Evolutionary conservation across 2,113 vertebrate species (phyloP).

Genomic region (Festucalex cinctus): DNA sequence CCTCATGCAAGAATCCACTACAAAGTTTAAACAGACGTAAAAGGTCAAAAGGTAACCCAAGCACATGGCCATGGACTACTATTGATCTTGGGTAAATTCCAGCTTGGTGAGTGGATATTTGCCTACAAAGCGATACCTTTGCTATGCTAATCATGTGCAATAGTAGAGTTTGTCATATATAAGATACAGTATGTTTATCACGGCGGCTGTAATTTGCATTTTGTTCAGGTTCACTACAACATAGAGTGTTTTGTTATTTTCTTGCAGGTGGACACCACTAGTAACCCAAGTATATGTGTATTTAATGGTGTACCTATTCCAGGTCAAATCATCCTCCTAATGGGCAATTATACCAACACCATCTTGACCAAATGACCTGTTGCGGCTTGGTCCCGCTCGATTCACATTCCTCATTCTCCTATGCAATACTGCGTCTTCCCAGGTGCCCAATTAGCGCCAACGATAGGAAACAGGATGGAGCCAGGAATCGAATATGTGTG

Average conservation of each 20-base stretch:
- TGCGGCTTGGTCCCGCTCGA: slow-evolving; percentile 25
- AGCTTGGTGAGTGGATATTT: slow-evolving; percentile 21
- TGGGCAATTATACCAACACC: slow-evolving; percentile 25
- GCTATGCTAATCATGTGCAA: background rate
- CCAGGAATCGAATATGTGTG: slow-evolving; percentile 9
- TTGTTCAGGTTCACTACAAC: background rate
- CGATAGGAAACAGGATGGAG: slow-evolving; percentile 27
- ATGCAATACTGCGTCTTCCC: slow-evolving; percentile 5
- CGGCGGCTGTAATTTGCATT: background rate
- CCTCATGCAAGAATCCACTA: slow-evolving; percentile 36
- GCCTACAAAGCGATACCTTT: background rate
- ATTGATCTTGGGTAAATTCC: slow-evolving; percentile 56
- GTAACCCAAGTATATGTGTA: background rate
- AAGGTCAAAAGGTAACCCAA: slow-evolving; percentile 51
- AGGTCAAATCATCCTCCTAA: slow-evolving; percentile 14
- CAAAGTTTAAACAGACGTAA: slow-evolving; percentile 46
- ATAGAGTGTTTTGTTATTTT: background rate
- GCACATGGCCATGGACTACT: slow-evolving; percentile 4
- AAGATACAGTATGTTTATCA: background rate
- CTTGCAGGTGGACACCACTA: background rate
- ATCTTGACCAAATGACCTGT: slow-evolving; percentile 32
- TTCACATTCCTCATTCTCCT: background rate
- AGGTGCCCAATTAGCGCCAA: slow-evolving; percentile 18
- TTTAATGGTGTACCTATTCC: background rate
- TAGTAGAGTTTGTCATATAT: background rate